Evolutionary conservation across 2,888 invertebrate species (phyloP).

Genomic region (Mechanitis messenoides): DNA sequence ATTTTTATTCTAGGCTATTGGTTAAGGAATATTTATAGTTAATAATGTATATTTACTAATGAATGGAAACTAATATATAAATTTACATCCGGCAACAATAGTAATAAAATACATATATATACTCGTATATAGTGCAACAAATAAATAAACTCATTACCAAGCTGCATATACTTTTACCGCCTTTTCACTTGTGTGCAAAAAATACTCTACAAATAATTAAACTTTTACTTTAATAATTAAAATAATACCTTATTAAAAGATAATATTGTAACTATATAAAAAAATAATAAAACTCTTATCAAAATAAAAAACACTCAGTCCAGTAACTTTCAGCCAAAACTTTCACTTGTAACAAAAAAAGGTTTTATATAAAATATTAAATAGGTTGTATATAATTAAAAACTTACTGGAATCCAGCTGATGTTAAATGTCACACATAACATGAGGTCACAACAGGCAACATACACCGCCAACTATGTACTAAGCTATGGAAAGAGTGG

Average conservation of each 20-base stretch:
- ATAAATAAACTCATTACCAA: neutral
- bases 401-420: slow-evolving; percentile 25
- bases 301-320: slow-evolving; percentile 4
- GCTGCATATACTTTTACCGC: slow-evolving; percentile 4
- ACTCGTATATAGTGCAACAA: too few relatives aligned
- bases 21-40: neutral
- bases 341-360: slow-evolving; percentile 13
- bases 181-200: neutral
- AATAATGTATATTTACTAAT: too few relatives aligned
- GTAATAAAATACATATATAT: too few relatives aligned
- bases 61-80: too few relatives aligned
- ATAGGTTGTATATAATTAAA: slow-evolving; percentile 12
- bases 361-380: neutral
- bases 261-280: too few relatives aligned
- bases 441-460: slow-evolving; percentile 24
- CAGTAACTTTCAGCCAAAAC: slow-evolving; percentile 1
- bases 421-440: slow-evolving; percentile 18
- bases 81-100: too few relatives aligned
- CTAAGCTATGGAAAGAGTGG: slow-evolving; percentile 27
- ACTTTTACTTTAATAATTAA: too few relatives aligned
- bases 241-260: too few relatives aligned
- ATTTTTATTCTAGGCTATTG: neutral
- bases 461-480: slow-evolving; percentile 24
- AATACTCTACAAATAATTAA: neutral
- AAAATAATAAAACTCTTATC: neutral